These are phyloP conservation scores for Myiothlypis coronata DNA, from an alignment of 2,797 vertebrate genomes.

Conservation along the genomic window DNA sequence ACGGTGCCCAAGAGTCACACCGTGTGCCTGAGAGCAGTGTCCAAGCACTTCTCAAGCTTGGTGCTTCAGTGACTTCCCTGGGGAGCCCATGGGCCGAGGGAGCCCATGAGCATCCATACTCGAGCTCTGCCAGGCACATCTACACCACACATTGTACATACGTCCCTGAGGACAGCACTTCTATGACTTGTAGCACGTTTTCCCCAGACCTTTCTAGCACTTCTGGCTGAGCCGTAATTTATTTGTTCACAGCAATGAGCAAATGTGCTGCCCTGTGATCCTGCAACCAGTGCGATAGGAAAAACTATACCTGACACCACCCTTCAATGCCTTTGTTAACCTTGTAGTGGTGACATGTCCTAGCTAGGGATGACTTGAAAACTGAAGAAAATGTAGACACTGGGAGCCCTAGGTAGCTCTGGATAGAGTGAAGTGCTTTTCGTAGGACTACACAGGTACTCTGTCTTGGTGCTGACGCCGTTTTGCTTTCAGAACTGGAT, in stretches of 20 bases:
- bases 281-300: neutral
- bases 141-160: rapidly evolving
- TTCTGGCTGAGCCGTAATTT: neutral
- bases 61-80: neutral
- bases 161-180: neutral
- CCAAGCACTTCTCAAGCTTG: too few species aligned
- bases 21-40: rapidly evolving
- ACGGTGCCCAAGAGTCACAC: neutral
- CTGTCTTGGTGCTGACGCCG: neutral
- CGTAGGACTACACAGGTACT: neutral
- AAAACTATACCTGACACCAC: neutral
- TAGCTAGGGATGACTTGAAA: neutral
- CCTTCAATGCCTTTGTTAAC: neutral
- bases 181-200: rapidly evolving
- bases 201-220: neutral
- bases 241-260: neutral
- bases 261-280: neutral
- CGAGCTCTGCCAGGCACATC: neutral
- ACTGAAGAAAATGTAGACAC: neutral
- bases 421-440: neutral
- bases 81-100: neutral
- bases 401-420: neutral
- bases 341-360: neutral
- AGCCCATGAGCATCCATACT: neutral
- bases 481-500: neutral